These are phyloP conservation scores for Donacobius atricapilla DNA, from an alignment of 2,113 vertebrate genomes.

Conservation along the genomic window DNA sequence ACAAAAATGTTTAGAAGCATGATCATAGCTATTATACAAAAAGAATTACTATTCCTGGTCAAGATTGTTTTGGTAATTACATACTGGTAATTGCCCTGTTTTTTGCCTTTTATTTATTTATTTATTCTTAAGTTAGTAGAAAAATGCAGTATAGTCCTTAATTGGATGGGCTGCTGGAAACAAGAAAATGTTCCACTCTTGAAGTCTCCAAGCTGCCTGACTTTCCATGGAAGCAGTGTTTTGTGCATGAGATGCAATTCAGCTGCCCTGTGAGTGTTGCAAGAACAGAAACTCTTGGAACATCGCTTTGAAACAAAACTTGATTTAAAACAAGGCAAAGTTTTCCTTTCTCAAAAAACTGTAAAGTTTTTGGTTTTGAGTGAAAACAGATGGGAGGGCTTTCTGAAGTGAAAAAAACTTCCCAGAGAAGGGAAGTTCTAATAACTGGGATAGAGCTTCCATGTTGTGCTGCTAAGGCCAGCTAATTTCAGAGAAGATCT, in stretches of 20 bases:
- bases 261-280: neutral
- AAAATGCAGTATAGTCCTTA: neutral
- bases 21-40: neutral
- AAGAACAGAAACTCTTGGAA: neutral
- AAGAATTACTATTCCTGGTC: neutral
- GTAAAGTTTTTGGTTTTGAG: neutral
- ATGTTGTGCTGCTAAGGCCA: neutral
- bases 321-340: neutral
- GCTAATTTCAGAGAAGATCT: neutral
- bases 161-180: neutral
- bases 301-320: neutral
- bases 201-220: neutral
- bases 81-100: neutral
- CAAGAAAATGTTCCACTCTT: neutral
- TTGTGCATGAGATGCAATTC: neutral
- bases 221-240: neutral
- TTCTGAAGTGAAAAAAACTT: neutral
- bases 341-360: neutral
- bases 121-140: neutral
- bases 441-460: neutral
- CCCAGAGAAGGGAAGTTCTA: neutral
- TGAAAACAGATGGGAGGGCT: neutral
- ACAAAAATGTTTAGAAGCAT: neutral
- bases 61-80: neutral
- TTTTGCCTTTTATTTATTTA: neutral